These are phyloP conservation scores for Forbesichthys agassizii DNA, from an alignment of 2,113 vertebrate species.

Conservation along the genomic window DNA sequence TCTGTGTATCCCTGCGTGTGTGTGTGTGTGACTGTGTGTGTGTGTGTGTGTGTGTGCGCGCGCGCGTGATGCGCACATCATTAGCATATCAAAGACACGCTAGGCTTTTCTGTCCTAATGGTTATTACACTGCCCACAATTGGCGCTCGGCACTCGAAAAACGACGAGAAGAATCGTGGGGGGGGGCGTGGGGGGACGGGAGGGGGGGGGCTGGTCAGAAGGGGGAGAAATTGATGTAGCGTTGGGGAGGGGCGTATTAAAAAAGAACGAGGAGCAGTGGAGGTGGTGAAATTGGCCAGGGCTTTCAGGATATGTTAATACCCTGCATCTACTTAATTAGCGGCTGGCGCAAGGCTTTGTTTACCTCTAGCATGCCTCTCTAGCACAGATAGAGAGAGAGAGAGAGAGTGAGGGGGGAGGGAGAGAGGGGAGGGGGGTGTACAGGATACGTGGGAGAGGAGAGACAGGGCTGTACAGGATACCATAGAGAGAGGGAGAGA, in stretches of 20 bases:
- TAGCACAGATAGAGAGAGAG: no score
- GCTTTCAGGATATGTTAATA: no score
- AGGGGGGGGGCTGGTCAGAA: slow-evolving; percentile 44
- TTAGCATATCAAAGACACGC: slow-evolving; percentile 98
- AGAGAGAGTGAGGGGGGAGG: background rate
- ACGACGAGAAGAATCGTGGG: slow-evolving; percentile 81
- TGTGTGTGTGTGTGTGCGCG: slow-evolving; percentile 19
- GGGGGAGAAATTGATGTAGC: slow-evolving; percentile 46
- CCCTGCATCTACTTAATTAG: no score
- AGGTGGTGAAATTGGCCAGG: slow-evolving; percentile 11
- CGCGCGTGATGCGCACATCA: slow-evolving; percentile 73
- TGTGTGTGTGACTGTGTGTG: slow-evolving; percentile 21
- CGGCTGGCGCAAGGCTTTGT: no score
- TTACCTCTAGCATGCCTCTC: no score
- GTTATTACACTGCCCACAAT: slow-evolving; percentile 95
- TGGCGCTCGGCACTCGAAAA: slow-evolving; percentile 90
- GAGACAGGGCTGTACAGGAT: slow-evolving; percentile 9
- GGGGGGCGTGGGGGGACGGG: slow-evolving; percentile 54
- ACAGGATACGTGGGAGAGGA: background rate
- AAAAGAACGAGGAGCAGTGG: slow-evolving; percentile 64
- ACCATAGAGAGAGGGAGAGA: no score
- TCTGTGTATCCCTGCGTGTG: background rate
- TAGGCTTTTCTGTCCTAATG: slow-evolving; percentile 89
- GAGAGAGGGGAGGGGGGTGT: slow-evolving; percentile 5
- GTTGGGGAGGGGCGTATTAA: slow-evolving; percentile 60